A percentile compares a stretch with the other conserved stretches of the same genome.
Conservation (phyloP, 2,888 invertebrate species). For the Oligia latruncula region DNA sequence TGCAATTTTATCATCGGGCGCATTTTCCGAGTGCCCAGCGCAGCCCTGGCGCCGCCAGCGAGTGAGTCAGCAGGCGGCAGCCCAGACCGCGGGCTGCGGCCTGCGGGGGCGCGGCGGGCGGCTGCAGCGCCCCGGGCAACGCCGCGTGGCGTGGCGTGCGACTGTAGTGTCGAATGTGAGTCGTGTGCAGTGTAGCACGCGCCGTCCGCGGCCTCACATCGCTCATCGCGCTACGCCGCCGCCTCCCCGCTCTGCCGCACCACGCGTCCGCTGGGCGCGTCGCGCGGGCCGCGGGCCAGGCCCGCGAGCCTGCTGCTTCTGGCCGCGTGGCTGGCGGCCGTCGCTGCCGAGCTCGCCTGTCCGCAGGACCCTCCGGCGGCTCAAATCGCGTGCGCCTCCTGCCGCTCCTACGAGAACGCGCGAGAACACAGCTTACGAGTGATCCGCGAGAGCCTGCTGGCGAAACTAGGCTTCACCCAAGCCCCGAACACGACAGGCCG, state of each 20-base stretch:
- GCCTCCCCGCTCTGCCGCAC: conserved; percentile 89
- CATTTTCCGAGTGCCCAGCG: conserved; percentile 49
- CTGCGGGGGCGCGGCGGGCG: conserved; percentile 67
- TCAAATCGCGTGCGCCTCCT: conserved; percentile 87
- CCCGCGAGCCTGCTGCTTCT: conserved; percentile 90
- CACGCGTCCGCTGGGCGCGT: conserved; percentile 90
- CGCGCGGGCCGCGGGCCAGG: conserved; percentile 90
- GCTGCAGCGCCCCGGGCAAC: conserved; percentile 68
- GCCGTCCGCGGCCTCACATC: conserved; percentile 88
- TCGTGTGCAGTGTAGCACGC: conserved; percentile 88
- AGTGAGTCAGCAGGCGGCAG: conserved; percentile 68
- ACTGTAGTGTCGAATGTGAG: conserved; percentile 74
- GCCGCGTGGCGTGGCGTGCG: conserved; percentile 68
- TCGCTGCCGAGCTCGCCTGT: conserved; percentile 84
- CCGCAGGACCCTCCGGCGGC: conserved; percentile 80
- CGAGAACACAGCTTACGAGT: conserved; percentile 91
- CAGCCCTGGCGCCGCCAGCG: conserved; percentile 61
- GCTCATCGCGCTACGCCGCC: conserved; percentile 87
- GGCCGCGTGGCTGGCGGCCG: conserved; percentile 88
- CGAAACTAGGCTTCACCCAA: conserved; percentile 91
- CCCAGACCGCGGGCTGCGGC: conserved; percentile 70
- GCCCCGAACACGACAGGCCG: conserved; percentile 92
- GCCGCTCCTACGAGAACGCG: conserved; percentile 89
- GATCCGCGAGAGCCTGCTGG: conserved; percentile 91
- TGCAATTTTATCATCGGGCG: conserved; percentile 53